Percentiles rank a stretch among this genome's conserved stretches.
Conservation (phyloP, 2,888 invertebrate species). For the Pogonocherus hispidulus region DNA sequence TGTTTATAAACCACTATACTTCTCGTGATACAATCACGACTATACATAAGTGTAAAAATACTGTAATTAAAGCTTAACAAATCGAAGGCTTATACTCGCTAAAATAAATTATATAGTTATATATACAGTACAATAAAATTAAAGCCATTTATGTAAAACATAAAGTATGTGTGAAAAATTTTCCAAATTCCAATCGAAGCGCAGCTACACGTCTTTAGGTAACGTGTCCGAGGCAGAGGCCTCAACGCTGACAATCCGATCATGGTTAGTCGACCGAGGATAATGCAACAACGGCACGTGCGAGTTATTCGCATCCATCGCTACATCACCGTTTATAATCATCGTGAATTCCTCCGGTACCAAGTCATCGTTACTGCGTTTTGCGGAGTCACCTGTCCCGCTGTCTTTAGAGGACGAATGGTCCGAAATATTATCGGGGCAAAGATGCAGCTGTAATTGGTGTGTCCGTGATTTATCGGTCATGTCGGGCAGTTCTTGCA, state of each 20-base stretch:
- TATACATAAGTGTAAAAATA: background rate
- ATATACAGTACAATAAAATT: constrained; percentile 18
- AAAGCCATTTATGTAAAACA: constrained; percentile 21
- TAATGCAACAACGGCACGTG: constrained; percentile 62
- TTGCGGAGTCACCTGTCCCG: constrained; percentile 85
- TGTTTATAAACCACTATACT: constrained; percentile 1
- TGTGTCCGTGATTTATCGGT: constrained; percentile 47
- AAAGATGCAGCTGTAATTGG: constrained; percentile 55
- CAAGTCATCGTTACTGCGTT: constrained; percentile 74
- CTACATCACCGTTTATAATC: constrained; percentile 42
- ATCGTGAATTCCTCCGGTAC: constrained; percentile 62
- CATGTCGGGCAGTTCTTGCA: constrained; percentile 55
- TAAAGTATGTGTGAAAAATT: constrained; percentile 2
- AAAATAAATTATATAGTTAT: constrained; percentile 19
- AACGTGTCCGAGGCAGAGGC: background rate
- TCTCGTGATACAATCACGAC: background rate
- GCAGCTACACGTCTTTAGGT: constrained; percentile 11
- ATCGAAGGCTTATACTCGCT: constrained; percentile 5
- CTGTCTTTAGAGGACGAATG: constrained; percentile 85
- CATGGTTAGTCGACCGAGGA: constrained; percentile 63
- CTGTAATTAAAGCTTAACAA: constrained; percentile 17
- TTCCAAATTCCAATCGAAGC: background rate
- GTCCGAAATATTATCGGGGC: constrained; percentile 80
- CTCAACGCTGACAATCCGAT: constrained; percentile 51
- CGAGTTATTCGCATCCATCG: constrained; percentile 49